Evolutionary conservation across 2,888 invertebrate genomes (phyloP).

Genomic region (Laspeyria flexula): DNA sequence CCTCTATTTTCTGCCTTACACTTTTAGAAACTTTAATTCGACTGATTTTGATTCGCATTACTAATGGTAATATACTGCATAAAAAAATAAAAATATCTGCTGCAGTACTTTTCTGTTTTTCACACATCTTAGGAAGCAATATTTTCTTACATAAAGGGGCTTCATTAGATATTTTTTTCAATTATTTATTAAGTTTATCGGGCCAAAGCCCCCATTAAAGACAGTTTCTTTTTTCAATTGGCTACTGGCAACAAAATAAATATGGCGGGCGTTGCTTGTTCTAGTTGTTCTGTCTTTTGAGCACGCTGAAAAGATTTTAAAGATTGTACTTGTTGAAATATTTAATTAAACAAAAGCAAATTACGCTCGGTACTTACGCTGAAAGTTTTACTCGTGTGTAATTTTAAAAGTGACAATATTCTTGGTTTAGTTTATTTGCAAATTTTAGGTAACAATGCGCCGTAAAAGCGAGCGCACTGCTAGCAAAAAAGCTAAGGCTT

Average conservation of each 20-base stretch:
- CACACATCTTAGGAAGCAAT: no score
- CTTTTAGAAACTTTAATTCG: no score
- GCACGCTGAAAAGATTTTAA: conserved; percentile 24
- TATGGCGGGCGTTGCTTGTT: conserved; percentile 39
- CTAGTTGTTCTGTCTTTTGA: conserved; percentile 31
- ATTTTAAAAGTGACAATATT: not conserved
- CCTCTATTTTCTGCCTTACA: no score
- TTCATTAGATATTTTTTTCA: no score
- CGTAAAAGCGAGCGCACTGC: conserved; percentile 91
- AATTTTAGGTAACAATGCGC: conserved; percentile 85
- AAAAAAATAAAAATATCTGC: no score
- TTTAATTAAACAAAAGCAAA: not conserved
- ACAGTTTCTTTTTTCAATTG: no score
- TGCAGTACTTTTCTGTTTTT: no score
- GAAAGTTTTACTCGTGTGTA: not conserved
- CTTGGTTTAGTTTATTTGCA: conserved; percentile 9
- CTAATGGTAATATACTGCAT: no score
- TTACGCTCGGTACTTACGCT: conserved; percentile 11
- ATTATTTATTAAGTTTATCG: no score
- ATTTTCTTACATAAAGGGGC: no score
- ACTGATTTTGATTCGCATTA: no score
- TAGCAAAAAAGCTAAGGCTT: conserved; percentile 87
- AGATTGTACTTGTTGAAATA: not conserved
- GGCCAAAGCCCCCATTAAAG: no score
- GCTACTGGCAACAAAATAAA: conserved; percentile 9